These are phyloP conservation scores for Zelostemma sp. DNA, from an alignment of 1,140 invertebrate species.

Conservation along the genomic window DNA sequence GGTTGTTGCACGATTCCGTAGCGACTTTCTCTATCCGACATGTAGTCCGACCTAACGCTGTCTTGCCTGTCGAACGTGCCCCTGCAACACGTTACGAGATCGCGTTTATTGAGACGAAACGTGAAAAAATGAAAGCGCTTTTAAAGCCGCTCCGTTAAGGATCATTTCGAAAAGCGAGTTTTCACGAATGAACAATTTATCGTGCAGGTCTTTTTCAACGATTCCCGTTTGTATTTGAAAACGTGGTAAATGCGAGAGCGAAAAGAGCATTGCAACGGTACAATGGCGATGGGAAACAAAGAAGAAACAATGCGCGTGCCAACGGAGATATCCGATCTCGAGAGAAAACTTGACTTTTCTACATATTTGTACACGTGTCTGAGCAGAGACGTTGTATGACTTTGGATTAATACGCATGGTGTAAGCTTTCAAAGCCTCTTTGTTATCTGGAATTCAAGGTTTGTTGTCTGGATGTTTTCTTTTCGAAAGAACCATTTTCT, in stretches of 20 bases:
- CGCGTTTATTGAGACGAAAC: not conserved
- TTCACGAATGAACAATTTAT: no score
- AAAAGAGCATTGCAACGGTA: constrained; percentile 33
- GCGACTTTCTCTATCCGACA: constrained; percentile 86
- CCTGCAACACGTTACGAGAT: constrained; percentile 68
- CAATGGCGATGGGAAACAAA: constrained; percentile 48
- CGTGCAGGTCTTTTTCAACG: no score
- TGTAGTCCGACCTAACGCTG: constrained; percentile 88
- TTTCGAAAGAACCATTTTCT: no score
- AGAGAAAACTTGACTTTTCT: constrained; percentile 29
- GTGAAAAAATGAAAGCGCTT: not conserved
- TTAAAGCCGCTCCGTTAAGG: constrained; percentile 5
- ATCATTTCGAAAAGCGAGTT: not conserved
- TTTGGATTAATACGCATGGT: constrained; percentile 34
- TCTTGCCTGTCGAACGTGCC: constrained; percentile 90
- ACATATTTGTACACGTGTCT: constrained; percentile 19
- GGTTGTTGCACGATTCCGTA: constrained; percentile 93
- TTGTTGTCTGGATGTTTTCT: no score
- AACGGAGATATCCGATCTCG: constrained; percentile 41
- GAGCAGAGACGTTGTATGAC: constrained; percentile 20
- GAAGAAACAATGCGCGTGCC: constrained; percentile 45
- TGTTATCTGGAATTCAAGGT: no score
- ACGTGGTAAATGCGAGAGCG: constrained; percentile 45
- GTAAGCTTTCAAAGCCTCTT: no score
- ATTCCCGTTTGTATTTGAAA: constrained; percentile 18